phyloP scores from a whole-genome alignment of 2,888 invertebrate genomes.

The Caenorhabditis drosophilae region DNA sequence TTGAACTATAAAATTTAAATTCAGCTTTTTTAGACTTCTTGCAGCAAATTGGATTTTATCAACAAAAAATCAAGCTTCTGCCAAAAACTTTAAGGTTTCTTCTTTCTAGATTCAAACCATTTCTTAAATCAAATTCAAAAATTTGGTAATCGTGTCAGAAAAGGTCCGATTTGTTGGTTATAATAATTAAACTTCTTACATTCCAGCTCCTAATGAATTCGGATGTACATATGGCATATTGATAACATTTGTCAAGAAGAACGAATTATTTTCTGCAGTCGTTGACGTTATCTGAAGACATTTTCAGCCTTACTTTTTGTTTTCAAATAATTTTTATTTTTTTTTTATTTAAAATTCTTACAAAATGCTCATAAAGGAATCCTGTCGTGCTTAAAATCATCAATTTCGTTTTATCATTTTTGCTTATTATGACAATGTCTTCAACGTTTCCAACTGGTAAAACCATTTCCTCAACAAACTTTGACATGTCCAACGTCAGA shows the following conservation, averaged over 20 bases:
- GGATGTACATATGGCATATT: slow-evolving; percentile 7
- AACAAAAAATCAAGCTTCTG: no score
- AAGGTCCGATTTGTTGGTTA: no score
- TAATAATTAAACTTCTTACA: neutral
- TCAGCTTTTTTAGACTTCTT: no score
- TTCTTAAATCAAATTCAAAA: neutral
- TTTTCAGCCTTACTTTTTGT: no score
- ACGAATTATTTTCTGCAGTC: slow-evolving; percentile 36
- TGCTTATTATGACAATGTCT: slow-evolving; percentile 27
- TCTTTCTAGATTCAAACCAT: no score
- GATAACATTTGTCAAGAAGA: slow-evolving; percentile 41
- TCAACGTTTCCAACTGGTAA: slow-evolving; percentile 42
- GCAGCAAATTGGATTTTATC: no score
- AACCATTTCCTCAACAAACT: slow-evolving; percentile 45
- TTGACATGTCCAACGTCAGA: slow-evolving; percentile 19
- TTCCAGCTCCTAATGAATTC: slow-evolving; percentile 11
- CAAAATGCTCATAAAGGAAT: slow-evolving; percentile 38
- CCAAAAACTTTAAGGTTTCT: no score
- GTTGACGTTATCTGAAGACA: slow-evolving; percentile 5
- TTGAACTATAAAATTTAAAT: no score
- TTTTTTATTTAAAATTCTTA: neutral
- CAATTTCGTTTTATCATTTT: slow-evolving; percentile 12
- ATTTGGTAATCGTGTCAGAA: no score
- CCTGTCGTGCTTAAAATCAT: slow-evolving; percentile 35
- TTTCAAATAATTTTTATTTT: neutral